These are phyloP conservation scores for Enteromius viviparus DNA, from an alignment of 2,797 vertebrate species.

Conservation along the genomic window DNA sequence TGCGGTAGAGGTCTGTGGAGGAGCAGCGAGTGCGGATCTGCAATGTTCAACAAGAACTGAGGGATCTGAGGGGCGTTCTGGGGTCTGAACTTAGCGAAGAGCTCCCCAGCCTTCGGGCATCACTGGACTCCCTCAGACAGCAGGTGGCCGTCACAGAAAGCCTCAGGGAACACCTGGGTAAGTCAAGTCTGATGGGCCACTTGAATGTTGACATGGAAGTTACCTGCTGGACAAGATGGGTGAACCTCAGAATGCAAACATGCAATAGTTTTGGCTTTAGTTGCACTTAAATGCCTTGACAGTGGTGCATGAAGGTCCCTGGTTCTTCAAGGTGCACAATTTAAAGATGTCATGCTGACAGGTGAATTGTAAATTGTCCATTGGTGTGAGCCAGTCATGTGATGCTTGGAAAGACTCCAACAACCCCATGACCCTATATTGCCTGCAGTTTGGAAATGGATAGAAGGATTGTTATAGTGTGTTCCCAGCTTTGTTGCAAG, in stretches of 20 bases:
- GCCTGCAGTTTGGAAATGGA: not conserved
- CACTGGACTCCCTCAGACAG: constrained; percentile 80
- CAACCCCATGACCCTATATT: not conserved
- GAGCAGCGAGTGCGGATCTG: constrained; percentile 69
- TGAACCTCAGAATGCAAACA: not conserved
- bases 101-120: constrained; percentile 77
- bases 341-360: not conserved
- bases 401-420: not conserved
- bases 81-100: constrained; percentile 78
- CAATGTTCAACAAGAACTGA: constrained; percentile 77
- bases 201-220: not conserved
- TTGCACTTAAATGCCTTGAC: not conserved
- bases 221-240: not conserved
- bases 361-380: not conserved
- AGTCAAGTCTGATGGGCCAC: constrained; percentile 26
- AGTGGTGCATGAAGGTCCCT: not conserved
- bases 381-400: not conserved
- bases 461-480: not conserved
- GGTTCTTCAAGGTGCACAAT: not conserved
- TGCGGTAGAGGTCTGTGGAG: constrained; percentile 67
- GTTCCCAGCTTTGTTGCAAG: not conserved
- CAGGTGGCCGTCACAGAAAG: constrained; percentile 83
- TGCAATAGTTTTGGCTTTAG: not conserved
- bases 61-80: constrained; percentile 78
- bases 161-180: constrained; percentile 84